These are phyloP conservation scores for Aplysina aerophoba DNA, from an alignment of 37 sponge, comb jelly and placozoan genomes.

Conservation along the genomic window DNA sequence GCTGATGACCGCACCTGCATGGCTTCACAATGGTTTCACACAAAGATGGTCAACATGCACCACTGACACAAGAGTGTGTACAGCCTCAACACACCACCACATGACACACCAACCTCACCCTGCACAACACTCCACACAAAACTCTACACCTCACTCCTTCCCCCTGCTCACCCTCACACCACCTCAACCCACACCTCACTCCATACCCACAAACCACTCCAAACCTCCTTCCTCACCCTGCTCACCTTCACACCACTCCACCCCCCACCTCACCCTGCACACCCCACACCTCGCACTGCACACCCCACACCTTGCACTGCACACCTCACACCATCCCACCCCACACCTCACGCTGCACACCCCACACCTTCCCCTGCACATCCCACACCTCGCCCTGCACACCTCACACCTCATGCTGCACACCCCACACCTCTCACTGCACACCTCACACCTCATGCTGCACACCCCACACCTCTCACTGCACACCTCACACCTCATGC, in stretches of 20 bases:
- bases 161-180: no score
- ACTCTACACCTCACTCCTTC: no score
- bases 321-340: no score
- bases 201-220: background rate
- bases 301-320: conserved; percentile 28
- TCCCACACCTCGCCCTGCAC: no score
- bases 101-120: no score
- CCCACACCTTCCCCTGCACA: conserved; percentile 36
- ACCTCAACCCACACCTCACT: no score
- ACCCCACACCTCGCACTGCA: background rate
- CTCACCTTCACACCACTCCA: background rate
- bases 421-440: conserved; percentile 24
- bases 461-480: conserved; percentile 16
- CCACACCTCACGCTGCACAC: background rate
- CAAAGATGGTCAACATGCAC: no score
- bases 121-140: background rate
- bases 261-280: conserved; percentile 6
- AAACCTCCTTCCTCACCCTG: background rate
- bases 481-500: no score
- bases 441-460: no score
- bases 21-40: conserved; percentile 54
- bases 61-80: no score
- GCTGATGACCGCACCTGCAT: conserved; percentile 70
- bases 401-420: background rate
- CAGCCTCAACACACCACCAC: no score